A percentile compares a stretch with the other conserved stretches of the same genome.
Conservation (phyloP, 2,113 vertebrate species). For the Catharus fuscescens region DNA sequence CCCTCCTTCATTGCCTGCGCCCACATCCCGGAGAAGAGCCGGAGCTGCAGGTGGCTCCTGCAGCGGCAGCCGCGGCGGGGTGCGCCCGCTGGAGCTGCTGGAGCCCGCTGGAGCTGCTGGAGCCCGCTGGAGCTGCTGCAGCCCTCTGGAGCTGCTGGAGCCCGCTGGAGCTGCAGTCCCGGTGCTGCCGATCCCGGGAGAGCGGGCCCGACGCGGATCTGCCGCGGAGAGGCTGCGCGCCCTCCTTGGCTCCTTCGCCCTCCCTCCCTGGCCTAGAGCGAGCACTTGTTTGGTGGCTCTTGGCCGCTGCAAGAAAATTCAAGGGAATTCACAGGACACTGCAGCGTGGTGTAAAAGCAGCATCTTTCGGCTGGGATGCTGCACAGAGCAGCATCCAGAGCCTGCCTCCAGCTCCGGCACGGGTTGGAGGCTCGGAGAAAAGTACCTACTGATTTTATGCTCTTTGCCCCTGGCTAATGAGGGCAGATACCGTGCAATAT, state of each 20-base stretch:
- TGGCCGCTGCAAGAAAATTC: background rate
- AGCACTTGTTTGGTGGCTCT: fast-evolving
- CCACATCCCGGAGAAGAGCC: too few species aligned
- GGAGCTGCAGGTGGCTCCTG: background rate
- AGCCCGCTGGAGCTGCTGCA: too few species aligned
- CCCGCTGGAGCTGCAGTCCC: fast-evolving
- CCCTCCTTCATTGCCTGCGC: fast-evolving
- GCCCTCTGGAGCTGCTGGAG: too few species aligned
- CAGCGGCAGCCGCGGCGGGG: background rate
- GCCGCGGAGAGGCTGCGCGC: fast-evolving
- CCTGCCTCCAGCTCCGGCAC: background rate
- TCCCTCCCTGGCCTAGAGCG: too few species aligned
- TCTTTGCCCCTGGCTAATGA: background rate
- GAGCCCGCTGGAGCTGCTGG: too few species aligned
- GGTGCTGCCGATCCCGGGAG: too few species aligned
- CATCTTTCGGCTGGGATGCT: background rate
- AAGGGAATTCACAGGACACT: background rate
- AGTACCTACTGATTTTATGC: background rate
- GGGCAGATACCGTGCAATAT: background rate
- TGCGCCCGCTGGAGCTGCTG: too few species aligned
- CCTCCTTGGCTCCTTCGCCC: too few species aligned
- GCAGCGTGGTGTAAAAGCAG: background rate
- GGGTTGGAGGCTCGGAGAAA: background rate
- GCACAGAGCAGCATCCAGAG: background rate
- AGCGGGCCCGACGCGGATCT: too few species aligned